Evolutionary conservation across 2,888 invertebrate genomes (phyloP).

Genomic region (Yponomeuta malinellus): DNA sequence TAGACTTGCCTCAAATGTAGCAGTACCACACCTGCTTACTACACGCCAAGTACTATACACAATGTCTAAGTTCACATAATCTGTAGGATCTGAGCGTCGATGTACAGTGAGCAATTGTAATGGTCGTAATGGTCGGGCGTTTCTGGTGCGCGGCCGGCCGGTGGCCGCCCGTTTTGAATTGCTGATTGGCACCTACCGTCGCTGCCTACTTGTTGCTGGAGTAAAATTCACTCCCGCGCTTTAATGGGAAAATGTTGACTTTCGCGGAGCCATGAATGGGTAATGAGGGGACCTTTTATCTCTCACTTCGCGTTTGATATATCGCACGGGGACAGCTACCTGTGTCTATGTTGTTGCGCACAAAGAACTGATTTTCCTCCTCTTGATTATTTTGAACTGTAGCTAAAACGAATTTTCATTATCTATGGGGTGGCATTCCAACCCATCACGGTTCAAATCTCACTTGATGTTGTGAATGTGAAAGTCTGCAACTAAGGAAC

Average conservation of each 20-base stretch:
- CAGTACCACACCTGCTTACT: too few species aligned
- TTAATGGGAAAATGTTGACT: conserved; percentile 45
- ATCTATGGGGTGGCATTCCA: too few species aligned
- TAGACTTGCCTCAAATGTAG: too few species aligned
- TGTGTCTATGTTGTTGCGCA: not conserved
- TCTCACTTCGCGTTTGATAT: conserved; percentile 21
- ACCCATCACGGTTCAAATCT: too few species aligned
- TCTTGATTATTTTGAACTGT: not conserved
- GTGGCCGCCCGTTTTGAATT: conserved; percentile 35
- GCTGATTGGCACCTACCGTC: conserved; percentile 40
- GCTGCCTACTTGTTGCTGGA: conserved; percentile 39
- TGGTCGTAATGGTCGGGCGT: too few species aligned
- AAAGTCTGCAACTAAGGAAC: too few species aligned
- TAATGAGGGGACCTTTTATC: conserved; percentile 28
- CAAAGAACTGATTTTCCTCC: not conserved
- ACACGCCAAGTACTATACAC: too few species aligned
- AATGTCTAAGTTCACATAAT: too few species aligned
- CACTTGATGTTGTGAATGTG: too few species aligned
- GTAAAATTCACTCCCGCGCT: conserved; percentile 34
- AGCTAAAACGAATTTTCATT: too few species aligned
- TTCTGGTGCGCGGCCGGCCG: not conserved
- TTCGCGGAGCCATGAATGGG: conserved; percentile 35
- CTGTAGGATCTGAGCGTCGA: too few species aligned
- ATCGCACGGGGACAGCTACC: not conserved
- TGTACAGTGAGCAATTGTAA: too few species aligned